These are phyloP conservation scores for Erynnis tages DNA, from an alignment of 2,888 invertebrate species.

Conservation along the genomic window DNA sequence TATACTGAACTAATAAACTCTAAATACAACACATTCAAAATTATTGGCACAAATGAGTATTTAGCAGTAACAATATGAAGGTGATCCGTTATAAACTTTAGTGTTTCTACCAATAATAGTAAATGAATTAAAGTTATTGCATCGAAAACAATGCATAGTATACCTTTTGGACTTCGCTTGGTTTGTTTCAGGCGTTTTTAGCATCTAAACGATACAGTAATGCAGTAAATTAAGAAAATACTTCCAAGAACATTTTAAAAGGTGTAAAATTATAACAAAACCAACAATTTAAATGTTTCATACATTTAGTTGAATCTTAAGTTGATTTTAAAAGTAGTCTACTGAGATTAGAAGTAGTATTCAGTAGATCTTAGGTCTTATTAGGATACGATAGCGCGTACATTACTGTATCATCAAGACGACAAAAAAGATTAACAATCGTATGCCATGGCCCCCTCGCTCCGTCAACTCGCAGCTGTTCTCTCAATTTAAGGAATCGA, in stretches of 20 bases:
- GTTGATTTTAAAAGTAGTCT: too few relatives aligned
- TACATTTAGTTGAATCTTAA: not conserved
- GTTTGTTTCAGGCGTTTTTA: too few relatives aligned
- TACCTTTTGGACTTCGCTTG: too few relatives aligned
- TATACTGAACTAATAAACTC: conserved; percentile 1
- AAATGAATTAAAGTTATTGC: too few relatives aligned
- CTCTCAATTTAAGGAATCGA: conserved; percentile 23
- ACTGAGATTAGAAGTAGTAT: too few relatives aligned
- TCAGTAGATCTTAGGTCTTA: too few relatives aligned
- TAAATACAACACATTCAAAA: conserved; percentile 35
- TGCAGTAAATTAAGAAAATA: not conserved
- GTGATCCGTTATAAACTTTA: too few relatives aligned
- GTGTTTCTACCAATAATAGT: too few relatives aligned
- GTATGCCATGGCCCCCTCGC: conserved; percentile 55
- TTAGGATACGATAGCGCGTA: too few relatives aligned
- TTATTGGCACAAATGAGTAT: conserved; percentile 72
- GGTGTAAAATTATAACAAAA: too few relatives aligned
- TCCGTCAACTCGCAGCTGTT: conserved; percentile 58
- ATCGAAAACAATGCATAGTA: too few relatives aligned
- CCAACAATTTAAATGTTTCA: not conserved
- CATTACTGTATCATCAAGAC: not conserved
- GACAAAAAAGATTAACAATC: not conserved
- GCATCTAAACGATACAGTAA: conserved; percentile 6
- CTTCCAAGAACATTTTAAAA: not conserved
- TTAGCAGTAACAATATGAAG: too few relatives aligned